Evolutionary conservation across 2,797 vertebrate species (phyloP), one percentile per base, ranked within the genome.

Genomic region (Hapalemur alaotrensis): DNA sequence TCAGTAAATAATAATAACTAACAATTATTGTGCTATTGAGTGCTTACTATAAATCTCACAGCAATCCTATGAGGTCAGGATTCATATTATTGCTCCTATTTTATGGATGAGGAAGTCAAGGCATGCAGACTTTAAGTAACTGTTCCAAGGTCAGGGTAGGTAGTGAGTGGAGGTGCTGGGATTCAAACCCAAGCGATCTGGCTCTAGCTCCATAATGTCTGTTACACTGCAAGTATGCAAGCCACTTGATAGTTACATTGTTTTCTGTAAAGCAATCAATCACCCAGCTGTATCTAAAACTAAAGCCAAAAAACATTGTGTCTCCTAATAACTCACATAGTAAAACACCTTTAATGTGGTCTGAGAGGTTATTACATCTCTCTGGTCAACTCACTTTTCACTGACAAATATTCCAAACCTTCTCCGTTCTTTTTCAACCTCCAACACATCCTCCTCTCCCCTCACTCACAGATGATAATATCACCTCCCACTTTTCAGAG

Each of bases 41-140:
- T 93, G 38, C 57, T 95, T 75, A 61, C 38, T 81, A 52, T 81
- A 93, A 91, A 76, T 94, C 59, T 65, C 57, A 80, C 28, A 95
- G 28, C 13, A 80, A 82, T 22, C 28, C 52, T 89, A 69, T 70
- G 43, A 61, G 10, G 15, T 83, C 52, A 7, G 50, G 10, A 85
- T 10, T 63, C 91, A 72, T 61, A 78, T 73, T 46, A 91, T 75
- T 52, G 10, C 15, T 13, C 13, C 54, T 75, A 50, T 75, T 84
- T 93, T 65, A 85, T 4, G 73, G 79, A 46, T 73, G 57, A 88
- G 20, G 30, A 61, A 81, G 88, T 48, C 3, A 54, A 84, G 41
- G 25, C 84, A 67, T 79, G 6, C 17, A 91, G 73, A 82, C 46
- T 96, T 94, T 89, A 91, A 89, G 32, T 73, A 89, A 81, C 25